phyloP scores from a whole-genome alignment of 2,797 vertebrate genomes.

The Takifugu rubripes region DNA sequence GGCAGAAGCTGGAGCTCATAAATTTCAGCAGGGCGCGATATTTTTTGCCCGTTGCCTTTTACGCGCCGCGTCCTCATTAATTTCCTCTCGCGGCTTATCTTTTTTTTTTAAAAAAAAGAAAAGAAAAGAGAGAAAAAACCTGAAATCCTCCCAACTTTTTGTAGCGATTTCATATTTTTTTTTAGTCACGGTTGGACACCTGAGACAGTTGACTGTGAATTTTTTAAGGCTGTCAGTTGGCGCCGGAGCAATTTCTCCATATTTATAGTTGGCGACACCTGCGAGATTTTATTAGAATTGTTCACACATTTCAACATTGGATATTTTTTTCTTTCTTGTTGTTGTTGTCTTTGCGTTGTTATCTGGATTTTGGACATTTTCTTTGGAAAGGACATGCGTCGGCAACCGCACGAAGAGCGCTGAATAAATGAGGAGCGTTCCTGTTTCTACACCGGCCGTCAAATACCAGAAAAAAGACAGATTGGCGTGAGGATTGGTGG shows the following conservation, averaged over 20 bases:
- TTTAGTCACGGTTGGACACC: constrained; percentile 62
- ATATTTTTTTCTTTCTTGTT: constrained; percentile 63
- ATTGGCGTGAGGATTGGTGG: constrained; percentile 70
- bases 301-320: constrained; percentile 71
- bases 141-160: constrained; percentile 71
- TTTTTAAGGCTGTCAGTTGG: constrained; percentile 30
- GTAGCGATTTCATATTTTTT: constrained; percentile 68
- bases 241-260: constrained; percentile 60
- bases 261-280: constrained; percentile 64
- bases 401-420: constrained; percentile 72
- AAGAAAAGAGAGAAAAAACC: not conserved
- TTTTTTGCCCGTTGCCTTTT: constrained; percentile 86
- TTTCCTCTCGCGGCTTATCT: constrained; percentile 76
- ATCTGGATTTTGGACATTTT: constrained; percentile 79
- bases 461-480: constrained; percentile 69
- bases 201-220: constrained; percentile 51
- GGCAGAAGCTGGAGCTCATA: constrained; percentile 86
- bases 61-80: constrained; percentile 78
- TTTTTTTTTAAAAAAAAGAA: constrained; percentile 57
- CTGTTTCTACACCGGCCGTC: constrained; percentile 56
- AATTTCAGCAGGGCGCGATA: constrained; percentile 82
- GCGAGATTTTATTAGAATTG: constrained; percentile 55
- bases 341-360: constrained; percentile 64
- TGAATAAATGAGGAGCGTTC: constrained; percentile 76
- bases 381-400: constrained; percentile 71